Conservation (phyloP, 1,140 invertebrate genomes). For the Nasonia giraulti region DNA sequence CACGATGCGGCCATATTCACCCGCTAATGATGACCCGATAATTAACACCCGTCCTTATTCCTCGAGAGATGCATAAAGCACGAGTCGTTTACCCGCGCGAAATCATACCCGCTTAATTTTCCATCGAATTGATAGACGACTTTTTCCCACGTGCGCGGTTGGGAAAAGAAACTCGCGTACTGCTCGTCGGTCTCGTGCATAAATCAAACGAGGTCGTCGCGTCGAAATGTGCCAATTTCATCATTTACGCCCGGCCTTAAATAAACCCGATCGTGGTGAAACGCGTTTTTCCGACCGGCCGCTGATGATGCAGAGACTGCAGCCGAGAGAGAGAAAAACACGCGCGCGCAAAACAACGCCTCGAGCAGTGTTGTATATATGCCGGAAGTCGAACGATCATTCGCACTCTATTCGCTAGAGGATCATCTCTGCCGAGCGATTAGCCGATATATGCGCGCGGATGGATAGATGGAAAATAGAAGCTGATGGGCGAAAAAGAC, state of each 20-base stretch:
- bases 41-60: background rate
- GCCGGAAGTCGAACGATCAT: background rate
- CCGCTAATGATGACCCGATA: background rate
- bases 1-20: background rate
- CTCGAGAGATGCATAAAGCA: background rate
- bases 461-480: background rate
- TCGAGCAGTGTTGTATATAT: too few relatives aligned
- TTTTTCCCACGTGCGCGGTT: background rate
- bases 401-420: background rate
- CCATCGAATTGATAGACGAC: slow-evolving; percentile 7
- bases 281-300: background rate
- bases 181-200: background rate
- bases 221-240: slow-evolving; percentile 18
- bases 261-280: background rate
- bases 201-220: slow-evolving; percentile 14
- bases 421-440: too few relatives aligned
- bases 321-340: too few relatives aligned
- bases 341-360: background rate
- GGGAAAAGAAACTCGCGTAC: background rate
- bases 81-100: background rate
- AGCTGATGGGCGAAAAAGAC: background rate
- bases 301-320: background rate
- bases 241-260: background rate
- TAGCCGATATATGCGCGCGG: background rate
- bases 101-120: background rate